Base-by-base conservation (phyloP, 2,797 vertebrate species). In the Hirundo rustica region DNA sequence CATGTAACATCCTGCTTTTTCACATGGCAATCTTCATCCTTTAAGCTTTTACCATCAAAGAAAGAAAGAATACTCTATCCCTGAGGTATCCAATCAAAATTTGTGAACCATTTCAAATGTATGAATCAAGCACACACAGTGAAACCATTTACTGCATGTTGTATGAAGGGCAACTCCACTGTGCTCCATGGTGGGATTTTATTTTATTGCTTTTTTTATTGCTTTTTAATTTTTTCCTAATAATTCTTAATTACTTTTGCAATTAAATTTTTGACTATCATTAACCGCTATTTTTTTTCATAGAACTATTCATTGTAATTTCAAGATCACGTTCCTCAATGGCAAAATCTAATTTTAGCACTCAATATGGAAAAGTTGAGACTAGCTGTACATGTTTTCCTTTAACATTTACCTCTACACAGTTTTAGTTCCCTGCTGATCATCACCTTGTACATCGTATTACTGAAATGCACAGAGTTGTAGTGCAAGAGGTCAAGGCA, bases 61-160 rank as follows among this genome's bases (percentile, higher is more conserved):
- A 71, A 87, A 67, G 38, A 66, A 94, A 88, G 26, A 83, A 57
- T 64, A 55, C 4, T 17, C 0, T 65, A 20, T 78, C 73, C 57
- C 73, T 48, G 74, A 93, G 38, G 40, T 44, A 40, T 55, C 55
- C 75, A 74, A 55, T 85, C 47, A 89, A 93, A 91, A 62, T 78
- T 51, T 88, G 64, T 79, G 76, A 92, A 53, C 48, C 26, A 32
- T 88, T 89, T 86, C 85, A 92, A 71, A 62, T 82, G 83, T 86
- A 58, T 66, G 36, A 91, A 88, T 86, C 7, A 10, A 78, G 27
- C 38, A 60, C 1, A 4, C 25, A 54, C 23, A 76, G 71, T 65
- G 68, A 93, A 92, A 81, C 20, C 22, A 26, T 65, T 91, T 81
- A 66, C 55, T 55, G 18, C 51, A 45, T 64, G 48, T 90, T 60